These are phyloP conservation scores for Bufo bufo DNA, from an alignment of 2,113 vertebrate species.

Conservation along the genomic window DNA sequence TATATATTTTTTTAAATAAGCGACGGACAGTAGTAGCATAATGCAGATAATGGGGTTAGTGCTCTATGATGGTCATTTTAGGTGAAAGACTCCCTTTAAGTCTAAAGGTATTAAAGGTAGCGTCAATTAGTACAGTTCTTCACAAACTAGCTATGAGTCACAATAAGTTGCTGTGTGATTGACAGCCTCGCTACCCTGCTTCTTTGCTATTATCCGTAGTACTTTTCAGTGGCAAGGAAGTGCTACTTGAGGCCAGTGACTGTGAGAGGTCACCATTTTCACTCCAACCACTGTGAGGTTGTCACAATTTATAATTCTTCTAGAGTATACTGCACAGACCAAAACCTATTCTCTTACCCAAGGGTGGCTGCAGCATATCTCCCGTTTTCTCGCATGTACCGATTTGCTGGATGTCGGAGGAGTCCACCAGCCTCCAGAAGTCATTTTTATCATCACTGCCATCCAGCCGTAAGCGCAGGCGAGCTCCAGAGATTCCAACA, in stretches of 20 bases:
- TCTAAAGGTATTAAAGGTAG: too few species aligned
- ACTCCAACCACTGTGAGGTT: too few species aligned
- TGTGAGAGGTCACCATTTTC: too few species aligned
- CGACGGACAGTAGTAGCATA: too few species aligned
- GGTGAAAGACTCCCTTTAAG: too few species aligned
- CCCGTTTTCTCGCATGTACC: conserved; percentile 94
- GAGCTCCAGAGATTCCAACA: conserved; percentile 86
- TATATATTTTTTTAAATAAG: too few species aligned
- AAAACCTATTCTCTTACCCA: conserved; percentile 76
- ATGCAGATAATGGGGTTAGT: too few species aligned
- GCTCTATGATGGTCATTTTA: too few species aligned
- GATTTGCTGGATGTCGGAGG: conserved; percentile 91
- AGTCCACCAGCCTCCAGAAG: conserved; percentile 96
- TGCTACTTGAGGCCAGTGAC: too few species aligned
- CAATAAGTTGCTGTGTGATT: background rate
- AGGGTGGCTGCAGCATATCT: conserved; percentile 93
- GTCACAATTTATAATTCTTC: too few species aligned
- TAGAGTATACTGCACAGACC: background rate
- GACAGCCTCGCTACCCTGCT: background rate
- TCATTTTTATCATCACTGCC: conserved; percentile 96
- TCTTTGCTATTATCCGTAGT: background rate
- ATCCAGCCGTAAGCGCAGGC: conserved; percentile 87
- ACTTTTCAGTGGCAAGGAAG: background rate
- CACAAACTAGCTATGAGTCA: too few species aligned
- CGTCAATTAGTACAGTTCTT: too few species aligned